Evolutionary conservation across 2,113 vertebrate species (phyloP), one percentile per base, ranked within the genome.

Genomic region (Sceloporus tristichus): DNA sequence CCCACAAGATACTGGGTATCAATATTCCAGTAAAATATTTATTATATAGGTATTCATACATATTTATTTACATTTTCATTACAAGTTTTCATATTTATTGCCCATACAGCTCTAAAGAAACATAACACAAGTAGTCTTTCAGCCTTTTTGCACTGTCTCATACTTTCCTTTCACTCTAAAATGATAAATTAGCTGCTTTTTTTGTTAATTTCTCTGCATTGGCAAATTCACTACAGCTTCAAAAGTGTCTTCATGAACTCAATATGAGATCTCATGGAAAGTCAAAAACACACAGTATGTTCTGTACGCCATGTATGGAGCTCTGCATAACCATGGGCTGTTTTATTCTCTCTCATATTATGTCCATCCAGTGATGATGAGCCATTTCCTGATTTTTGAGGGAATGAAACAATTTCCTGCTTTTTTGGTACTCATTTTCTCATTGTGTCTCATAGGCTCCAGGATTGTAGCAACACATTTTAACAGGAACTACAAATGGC

Each of bases 171-270:
- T 71, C 54, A 85, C 79, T 82, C 71, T 16, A 11, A 14, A n/a
- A 80, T 93, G 87, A 87, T 91, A 92, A 88, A 92, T 71, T 92
- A 89, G 90, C 65, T 79, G 66, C 21, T 27, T 38, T 80, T 34
- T 42, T 11, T 92, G 90, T 89, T 73, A 87, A 83, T 66, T 84
- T 78, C 23, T 84, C 42, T 54, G 73, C 54, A 84, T 86, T 90
- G 76, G 16, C 82, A 92, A 91, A 65, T 40, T 38, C 75, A 89
- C 38, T 62, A 19, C 8, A 85, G 48, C 38, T 90, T 85, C 86
- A 42, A n/a, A 77, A 5, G 8, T 54, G 34, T 7, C 83, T 5
- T 16, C 62, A 70, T 89, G 87, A 93, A 93, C 87, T 78, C 42
- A 87, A 91, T 78, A 7, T 84, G 25, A 85, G 53, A 38, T 82